phyloP scores from a whole-genome alignment of 2,113 vertebrate species.

The Isurus oxyrinchus region DNA sequence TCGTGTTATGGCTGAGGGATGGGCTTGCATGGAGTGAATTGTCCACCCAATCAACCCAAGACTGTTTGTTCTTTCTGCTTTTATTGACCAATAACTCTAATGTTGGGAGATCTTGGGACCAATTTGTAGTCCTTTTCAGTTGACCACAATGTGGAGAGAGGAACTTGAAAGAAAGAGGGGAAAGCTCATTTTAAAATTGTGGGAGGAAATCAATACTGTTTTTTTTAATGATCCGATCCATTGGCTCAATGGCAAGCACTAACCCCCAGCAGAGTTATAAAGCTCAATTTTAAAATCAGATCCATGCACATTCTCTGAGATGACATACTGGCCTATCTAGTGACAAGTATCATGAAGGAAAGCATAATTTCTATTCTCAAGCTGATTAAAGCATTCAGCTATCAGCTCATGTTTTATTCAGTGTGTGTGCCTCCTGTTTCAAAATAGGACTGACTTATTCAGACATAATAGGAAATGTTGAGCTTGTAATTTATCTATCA shows the following conservation, averaged over 20 bases:
- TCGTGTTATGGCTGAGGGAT: neutral
- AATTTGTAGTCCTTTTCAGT: neutral
- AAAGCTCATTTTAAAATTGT: slow-evolving; percentile 5
- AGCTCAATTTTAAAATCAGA: neutral
- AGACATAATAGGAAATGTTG: neutral
- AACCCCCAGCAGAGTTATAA: neutral
- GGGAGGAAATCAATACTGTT: neutral
- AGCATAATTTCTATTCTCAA: slow-evolving; percentile 17
- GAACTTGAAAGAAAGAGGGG: neutral
- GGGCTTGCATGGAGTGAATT: neutral
- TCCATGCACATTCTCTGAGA: slow-evolving; percentile 25
- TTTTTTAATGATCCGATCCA: slow-evolving; percentile 9
- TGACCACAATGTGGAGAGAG: neutral
- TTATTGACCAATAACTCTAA: neutral
- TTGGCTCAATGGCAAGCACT: slow-evolving; percentile 11
- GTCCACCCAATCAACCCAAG: neutral
- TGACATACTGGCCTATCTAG: neutral
- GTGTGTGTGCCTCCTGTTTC: neutral
- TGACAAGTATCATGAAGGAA: neutral
- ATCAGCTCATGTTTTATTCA: slow-evolving; percentile 27
- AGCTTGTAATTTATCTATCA: neutral
- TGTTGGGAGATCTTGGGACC: neutral
- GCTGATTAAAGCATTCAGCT: slow-evolving; percentile 12
- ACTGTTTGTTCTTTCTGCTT: neutral
- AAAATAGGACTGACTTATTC: slow-evolving; percentile 27